Evolutionary conservation across 2,888 invertebrate genomes (phyloP), one percentile per base, ranked within the genome.

Genomic region (Chymomyza caudatula): DNA sequence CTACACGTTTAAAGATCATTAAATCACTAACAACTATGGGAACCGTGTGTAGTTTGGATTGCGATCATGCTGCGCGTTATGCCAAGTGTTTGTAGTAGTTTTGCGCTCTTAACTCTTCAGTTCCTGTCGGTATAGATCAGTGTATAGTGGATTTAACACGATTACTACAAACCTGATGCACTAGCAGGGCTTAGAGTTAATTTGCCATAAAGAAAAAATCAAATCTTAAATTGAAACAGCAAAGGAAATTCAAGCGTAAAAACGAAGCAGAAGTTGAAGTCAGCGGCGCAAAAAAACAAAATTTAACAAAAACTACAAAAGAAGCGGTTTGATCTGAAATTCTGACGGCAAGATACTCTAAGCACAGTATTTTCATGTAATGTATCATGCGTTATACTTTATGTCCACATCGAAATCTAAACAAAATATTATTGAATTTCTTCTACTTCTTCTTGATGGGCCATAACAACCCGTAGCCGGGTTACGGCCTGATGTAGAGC

Each of bases 201-300:
- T 37, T 37, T 37, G 3, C 25, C 25, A 25, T 11, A 4, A 37
- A 37, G 2, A 22, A 62, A 70, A 53, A 37, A 54, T 60, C n/a
- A 55, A 29, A n/a, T 53, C 42, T 53, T 44, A 56, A 20, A 77
- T 61, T 67, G 65, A 61, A 66, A 56, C n/a, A n/a, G n/a, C n/a
- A n/a, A n/a, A n/a, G n/a, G n/a, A 66, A 69, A 80, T 57, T 69
- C 71, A 70, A 77, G 67, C 76, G 67, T 71, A 61, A 81, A 73
- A 78, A 47, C 57, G 55, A 63, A 65, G 25, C 17, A 51, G 73
- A 71, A 73, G 68, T 69, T 15, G n/a, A n/a, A n/a, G n/a, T n/a
- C n/a, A n/a, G n/a, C n/a, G n/a, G n/a, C n/a, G n/a, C n/a, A n/a
- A n/a, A n/a, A n/a, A 1, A 43, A 43, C 4, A 43, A 2, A 15